phyloP scores from a whole-genome alignment of 1,140 invertebrate species.

The Stratiolaelaps scimitus region DNA sequence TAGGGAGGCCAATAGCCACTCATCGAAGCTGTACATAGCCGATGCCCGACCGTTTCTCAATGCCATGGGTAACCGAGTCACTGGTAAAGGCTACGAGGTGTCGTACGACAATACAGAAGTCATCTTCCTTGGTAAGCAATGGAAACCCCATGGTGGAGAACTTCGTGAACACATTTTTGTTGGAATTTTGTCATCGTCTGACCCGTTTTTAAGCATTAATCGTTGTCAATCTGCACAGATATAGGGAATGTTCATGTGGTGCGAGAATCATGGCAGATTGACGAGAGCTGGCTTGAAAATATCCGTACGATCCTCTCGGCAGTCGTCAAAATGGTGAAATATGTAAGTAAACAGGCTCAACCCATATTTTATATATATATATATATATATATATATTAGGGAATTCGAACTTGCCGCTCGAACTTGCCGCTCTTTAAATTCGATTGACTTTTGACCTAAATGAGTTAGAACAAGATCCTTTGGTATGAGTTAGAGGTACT shows the following conservation, averaged over 20 bases:
- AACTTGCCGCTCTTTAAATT: no score
- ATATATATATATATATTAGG: no score
- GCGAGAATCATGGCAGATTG: slow-evolving; percentile 87
- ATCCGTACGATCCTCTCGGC: slow-evolving; percentile 90
- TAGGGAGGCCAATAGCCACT: slow-evolving; percentile 94
- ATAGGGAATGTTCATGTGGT: slow-evolving; percentile 99
- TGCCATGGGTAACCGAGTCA: slow-evolving; percentile 94
- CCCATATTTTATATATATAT: no score
- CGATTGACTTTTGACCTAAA: no score
- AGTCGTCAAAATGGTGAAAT: slow-evolving; percentile 84
- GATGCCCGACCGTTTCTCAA: slow-evolving; percentile 90
- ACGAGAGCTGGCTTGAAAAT: slow-evolving; percentile 92
- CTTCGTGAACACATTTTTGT: no score
- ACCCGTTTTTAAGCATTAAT: no score
- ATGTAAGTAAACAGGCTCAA: no score
- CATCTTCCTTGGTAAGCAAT: slow-evolving; percentile 60
- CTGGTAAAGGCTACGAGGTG: slow-evolving; percentile 91
- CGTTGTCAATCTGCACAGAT: slow-evolving; percentile 45
- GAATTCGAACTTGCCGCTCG: no score
- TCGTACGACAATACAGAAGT: slow-evolving; percentile 85
- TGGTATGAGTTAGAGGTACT: no score
- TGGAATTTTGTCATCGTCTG: no score
- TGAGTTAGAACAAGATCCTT: no score
- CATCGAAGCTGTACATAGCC: slow-evolving; percentile 93
- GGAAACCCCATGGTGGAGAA: no score